phyloP scores from a whole-genome alignment of 2,113 vertebrate genomes.

The Pollachius pollachius region DNA sequence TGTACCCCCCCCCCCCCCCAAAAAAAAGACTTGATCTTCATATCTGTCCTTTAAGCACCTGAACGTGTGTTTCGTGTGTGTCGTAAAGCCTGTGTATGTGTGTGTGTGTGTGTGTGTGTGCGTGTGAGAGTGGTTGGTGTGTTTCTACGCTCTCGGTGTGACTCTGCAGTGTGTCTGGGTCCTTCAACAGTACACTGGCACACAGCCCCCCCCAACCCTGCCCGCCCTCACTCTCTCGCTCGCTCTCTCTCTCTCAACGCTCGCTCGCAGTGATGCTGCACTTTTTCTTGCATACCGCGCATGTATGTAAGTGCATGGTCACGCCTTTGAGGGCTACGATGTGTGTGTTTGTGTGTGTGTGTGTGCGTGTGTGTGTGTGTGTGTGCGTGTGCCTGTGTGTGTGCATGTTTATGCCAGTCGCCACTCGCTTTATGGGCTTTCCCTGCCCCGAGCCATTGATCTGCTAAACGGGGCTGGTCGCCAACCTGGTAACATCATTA shows the following conservation, averaged over 20 bases:
- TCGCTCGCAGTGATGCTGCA: no score
- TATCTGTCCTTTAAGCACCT: slow-evolving; percentile 47
- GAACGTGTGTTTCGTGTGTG: slow-evolving; percentile 33
- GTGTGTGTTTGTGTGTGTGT: slow-evolving; percentile 8
- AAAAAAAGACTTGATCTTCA: slow-evolving; percentile 55
- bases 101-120: slow-evolving; percentile 37
- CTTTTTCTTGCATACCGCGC: no score
- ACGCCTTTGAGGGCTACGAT: no score
- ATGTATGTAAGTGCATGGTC: no score
- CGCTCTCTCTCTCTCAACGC: no score
- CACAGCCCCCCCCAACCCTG: not conserved
- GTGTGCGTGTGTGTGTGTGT: slow-evolving; percentile 17
- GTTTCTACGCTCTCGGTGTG: slow-evolving; percentile 49
- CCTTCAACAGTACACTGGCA: slow-evolving; percentile 41
- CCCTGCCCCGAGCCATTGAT: no score
- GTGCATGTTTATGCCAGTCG: not conserved
- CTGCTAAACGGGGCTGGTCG: no score
- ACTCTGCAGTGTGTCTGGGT: slow-evolving; percentile 63
- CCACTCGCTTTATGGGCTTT: no score
- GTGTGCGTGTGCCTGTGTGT: slow-evolving; percentile 20
- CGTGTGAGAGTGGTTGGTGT: slow-evolving; percentile 12
- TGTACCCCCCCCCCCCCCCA: slow-evolving; percentile 58
- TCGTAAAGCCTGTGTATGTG: slow-evolving; percentile 35
- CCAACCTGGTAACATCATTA: no score
- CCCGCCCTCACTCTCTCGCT: no score